These are phyloP conservation scores for Cossypha polioptera DNA, from an alignment of 2,797 vertebrate species.

Conservation along the genomic window DNA sequence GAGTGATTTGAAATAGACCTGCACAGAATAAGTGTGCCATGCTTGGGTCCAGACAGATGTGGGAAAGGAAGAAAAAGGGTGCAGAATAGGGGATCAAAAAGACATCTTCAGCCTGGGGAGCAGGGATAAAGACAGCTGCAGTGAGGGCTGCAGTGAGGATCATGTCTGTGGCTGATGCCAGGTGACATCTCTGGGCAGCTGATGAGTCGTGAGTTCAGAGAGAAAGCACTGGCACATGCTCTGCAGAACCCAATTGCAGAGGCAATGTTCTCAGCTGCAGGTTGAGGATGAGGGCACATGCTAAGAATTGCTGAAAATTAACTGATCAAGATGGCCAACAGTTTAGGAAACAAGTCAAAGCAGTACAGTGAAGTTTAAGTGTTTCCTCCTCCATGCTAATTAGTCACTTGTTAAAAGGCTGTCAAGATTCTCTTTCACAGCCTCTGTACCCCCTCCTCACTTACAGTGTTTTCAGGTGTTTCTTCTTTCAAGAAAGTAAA, in stretches of 20 bases:
- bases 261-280: background rate
- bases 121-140: background rate
- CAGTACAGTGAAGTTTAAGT: background rate
- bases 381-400: background rate
- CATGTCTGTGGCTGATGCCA: background rate
- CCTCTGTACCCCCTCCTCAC: background rate
- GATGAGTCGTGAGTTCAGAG: background rate
- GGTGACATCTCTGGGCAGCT: background rate
- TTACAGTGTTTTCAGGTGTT: background rate
- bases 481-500: background rate
- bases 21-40: background rate
- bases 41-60: background rate
- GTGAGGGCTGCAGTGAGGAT: background rate
- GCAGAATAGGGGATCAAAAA: background rate
- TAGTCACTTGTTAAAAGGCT: background rate
- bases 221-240: background rate
- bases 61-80: background rate
- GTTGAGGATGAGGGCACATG: background rate
- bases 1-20: background rate
- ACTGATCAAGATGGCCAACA: background rate
- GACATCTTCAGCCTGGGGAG: background rate
- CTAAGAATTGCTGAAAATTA: background rate
- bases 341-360: conserved; percentile 7
- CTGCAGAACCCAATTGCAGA: background rate
- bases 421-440: background rate